Conservation (phyloP, 2,888 invertebrate species). For the Silvanus unidentatus region DNA sequence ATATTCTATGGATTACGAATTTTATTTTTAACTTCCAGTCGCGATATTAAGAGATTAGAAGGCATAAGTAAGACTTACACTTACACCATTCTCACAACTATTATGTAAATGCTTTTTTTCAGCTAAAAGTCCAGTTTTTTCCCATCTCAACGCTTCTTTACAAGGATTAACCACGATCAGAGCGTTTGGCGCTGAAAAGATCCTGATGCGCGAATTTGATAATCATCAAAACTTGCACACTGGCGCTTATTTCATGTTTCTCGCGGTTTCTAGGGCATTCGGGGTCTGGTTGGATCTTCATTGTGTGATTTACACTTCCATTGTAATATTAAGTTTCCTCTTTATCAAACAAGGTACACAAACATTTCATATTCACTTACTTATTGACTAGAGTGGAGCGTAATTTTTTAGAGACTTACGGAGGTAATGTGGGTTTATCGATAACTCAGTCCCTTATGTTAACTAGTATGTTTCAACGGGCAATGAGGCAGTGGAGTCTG, state of each 20-base stretch:
- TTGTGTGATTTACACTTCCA: conserved; percentile 57
- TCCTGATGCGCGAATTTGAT: conserved; percentile 58
- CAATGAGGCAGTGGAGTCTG: conserved; percentile 56
- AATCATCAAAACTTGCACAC: conserved; percentile 60
- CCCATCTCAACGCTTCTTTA: conserved; percentile 66
- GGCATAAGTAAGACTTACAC: conserved; percentile 54
- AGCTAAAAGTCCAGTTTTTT: conserved; percentile 75
- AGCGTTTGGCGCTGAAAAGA: conserved; percentile 60
- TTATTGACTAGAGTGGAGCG: too few relatives aligned
- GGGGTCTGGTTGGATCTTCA: conserved; percentile 65
- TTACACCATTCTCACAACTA: neutral
- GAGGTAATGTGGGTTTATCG: conserved; percentile 43
- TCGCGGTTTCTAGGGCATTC: conserved; percentile 59
- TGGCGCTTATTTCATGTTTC: conserved; percentile 66
- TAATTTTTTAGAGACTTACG: too few relatives aligned
- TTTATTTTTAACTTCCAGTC: conserved; percentile 66
- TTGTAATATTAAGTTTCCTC: conserved; percentile 60
- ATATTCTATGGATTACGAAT: conserved; percentile 62
- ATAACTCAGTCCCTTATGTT: conserved; percentile 42
- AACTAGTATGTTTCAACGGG: conserved; percentile 72
- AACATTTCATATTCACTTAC: too few relatives aligned
- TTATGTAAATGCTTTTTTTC: conserved; percentile 20
- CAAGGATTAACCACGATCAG: conserved; percentile 72
- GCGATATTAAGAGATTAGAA: conserved; percentile 67
- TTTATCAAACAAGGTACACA: conserved; percentile 54